phyloP scores from a whole-genome alignment of 2,888 invertebrate genomes.

The Uloborus plumipes region DNA sequence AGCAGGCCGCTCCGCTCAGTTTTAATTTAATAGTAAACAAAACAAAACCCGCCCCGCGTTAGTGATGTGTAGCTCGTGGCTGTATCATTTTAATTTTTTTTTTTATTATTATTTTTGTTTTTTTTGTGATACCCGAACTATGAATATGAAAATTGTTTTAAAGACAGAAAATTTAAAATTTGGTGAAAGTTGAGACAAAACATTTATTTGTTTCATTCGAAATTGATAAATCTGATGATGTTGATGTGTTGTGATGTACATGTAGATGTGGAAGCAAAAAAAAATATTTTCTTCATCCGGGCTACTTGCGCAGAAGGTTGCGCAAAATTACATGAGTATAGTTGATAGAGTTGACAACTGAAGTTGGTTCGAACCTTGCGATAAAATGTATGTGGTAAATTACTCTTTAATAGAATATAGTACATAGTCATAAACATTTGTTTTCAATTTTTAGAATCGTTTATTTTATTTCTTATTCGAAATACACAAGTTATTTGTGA shows the following conservation, averaged over 20 bases:
- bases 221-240: conserved; percentile 26
- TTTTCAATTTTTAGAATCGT: neutral
- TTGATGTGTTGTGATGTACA: conserved; percentile 48
- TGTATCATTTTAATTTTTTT: too few relatives aligned
- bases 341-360: conserved; percentile 61
- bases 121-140: too few relatives aligned
- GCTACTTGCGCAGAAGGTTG: conserved; percentile 60
- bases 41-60: too few relatives aligned
- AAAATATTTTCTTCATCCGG: conserved; percentile 59
- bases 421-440: neutral
- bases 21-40: too few relatives aligned
- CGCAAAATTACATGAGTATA: conserved; percentile 52
- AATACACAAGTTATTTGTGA: neutral
- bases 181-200: too few relatives aligned
- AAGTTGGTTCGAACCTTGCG: conserved; percentile 45
- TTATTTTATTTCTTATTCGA: neutral
- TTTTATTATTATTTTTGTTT: too few relatives aligned
- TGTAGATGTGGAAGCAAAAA: conserved; percentile 36
- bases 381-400: conserved; percentile 50
- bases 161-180: too few relatives aligned
- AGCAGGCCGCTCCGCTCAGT: too few relatives aligned
- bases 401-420: conserved; percentile 10
- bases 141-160: too few relatives aligned
- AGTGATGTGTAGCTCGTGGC: too few relatives aligned
- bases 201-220: too few relatives aligned